Base-by-base conservation (phyloP, 2,113 vertebrate genomes). In the Nasalis larvatus region DNA sequence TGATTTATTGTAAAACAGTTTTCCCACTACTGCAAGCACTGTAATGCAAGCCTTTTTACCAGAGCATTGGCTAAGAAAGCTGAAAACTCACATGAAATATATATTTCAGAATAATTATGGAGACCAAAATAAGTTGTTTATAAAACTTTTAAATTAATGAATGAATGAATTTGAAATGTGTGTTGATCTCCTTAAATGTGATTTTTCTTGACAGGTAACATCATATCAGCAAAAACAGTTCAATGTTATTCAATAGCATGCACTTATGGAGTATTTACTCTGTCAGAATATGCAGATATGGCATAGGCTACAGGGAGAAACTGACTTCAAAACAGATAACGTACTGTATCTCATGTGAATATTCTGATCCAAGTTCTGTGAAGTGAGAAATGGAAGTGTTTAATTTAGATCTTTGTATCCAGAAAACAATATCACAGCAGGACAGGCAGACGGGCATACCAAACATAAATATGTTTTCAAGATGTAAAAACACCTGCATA, bases 401-500 rank as follows among this genome's bases (percentile, higher is more conserved):
- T 94, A 60, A 78, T 69, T 89, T 83, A 97, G 80, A 89, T 76
- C 21, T 23, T 23, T 23, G 2, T 76, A 56, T 32, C 54, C 40
- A 92, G 35, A 45, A 87, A 77, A 77, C 91, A 89, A 6, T 12
- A 42, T 71, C 47, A 89, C 89, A 93, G 86, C 95, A 95, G 60
- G 78, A 80, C 8, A 80, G 68, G 60, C 83, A 97, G 94, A 89
- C 95, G 73, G 86, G 73, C 60, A 84, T 14, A 71, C 69, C 25
- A 74, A 94, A 91, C 35, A 91, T 56, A 94, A 94, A 91, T 71
- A 94, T 47, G n/a, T 68, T 96, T 95, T 86, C 73, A 91, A 94
- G 71, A 58, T 86, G 86, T 54, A n/a, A 96, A 92, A 93, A 91
- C 83, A 97, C 23, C 84, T 95, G 54, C 4, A 13, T 84, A 17